Percentiles rank a stretch among this genome's conserved stretches.
These are phyloP conservation scores for Myopa testacea DNA, from an alignment of 2,888 invertebrate species.

Conservation along the genomic window DNA sequence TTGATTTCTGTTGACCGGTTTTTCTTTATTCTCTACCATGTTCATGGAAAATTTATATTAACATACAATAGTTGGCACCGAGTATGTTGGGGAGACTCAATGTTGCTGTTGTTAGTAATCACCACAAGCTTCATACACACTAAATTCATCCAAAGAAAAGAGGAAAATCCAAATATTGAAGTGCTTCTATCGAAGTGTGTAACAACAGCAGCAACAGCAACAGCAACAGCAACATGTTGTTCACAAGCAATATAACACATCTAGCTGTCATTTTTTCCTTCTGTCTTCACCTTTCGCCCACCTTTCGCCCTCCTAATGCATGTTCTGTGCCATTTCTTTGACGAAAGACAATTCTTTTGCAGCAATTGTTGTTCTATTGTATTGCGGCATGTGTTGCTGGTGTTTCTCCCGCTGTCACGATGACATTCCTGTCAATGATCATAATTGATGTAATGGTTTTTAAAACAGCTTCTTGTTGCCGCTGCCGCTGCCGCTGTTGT, in stretches of 20 bases:
- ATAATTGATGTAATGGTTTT: constrained; percentile 11
- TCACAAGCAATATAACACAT: background rate
- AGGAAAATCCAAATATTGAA: too few relatives aligned
- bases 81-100: too few relatives aligned
- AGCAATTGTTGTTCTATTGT: background rate
- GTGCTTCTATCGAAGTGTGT: background rate
- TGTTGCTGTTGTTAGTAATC: too few relatives aligned
- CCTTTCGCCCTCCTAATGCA: background rate
- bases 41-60: too few relatives aligned
- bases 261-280: background rate
- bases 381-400: background rate
- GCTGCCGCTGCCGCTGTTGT: background rate
- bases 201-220: background rate
- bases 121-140: too few relatives aligned
- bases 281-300: background rate
- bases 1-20: too few relatives aligned
- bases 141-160: too few relatives aligned
- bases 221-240: background rate
- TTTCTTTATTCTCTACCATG: too few relatives aligned
- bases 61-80: too few relatives aligned
- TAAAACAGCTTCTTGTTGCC: background rate
- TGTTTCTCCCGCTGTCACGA: background rate
- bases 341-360: background rate
- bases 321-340: background rate
- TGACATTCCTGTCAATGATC: constrained; percentile 19